A percentile compares a stretch with the other conserved stretches of the same genome.
phyloP scores from a whole-genome alignment of 2,797 vertebrate species.

The Ambastaia sidthimunki region DNA sequence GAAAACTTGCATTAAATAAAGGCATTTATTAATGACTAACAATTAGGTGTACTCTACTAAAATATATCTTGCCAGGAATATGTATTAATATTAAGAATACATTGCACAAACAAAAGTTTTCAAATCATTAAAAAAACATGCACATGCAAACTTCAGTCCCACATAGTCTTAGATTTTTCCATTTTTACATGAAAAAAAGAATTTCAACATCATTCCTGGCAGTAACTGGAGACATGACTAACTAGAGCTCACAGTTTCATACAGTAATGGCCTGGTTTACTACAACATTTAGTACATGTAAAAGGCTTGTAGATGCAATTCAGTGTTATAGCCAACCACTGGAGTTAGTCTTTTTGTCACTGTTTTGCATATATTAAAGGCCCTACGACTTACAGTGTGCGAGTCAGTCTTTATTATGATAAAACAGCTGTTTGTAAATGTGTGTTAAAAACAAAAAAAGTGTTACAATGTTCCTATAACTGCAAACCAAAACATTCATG shows the following conservation, averaged over 20 bases:
- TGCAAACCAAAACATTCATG: conserved; percentile 79
- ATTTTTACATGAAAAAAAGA: conserved; percentile 54
- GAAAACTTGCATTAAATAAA: conserved; percentile 78
- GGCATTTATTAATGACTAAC: conserved; percentile 76
- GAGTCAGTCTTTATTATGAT: conserved; percentile 72
- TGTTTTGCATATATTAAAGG: conserved; percentile 28
- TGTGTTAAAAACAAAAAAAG: conserved; percentile 39
- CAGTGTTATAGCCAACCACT: conserved; percentile 34
- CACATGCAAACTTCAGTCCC: conserved; percentile 90
- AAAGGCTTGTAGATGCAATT: conserved; percentile 28
- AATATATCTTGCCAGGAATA: conserved; percentile 74
- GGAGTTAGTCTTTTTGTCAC: conserved; percentile 32
- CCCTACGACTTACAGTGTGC: conserved; percentile 74
- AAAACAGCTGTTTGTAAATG: conserved; percentile 23
- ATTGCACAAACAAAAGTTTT: conserved; percentile 84
- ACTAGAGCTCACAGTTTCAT: conserved; percentile 83
- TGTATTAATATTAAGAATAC: conserved; percentile 83
- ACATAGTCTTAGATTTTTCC: conserved; percentile 65
- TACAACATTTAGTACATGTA: conserved; percentile 17
- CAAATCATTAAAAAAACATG: conserved; percentile 79
- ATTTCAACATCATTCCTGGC: conserved; percentile 77
- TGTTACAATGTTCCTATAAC: conserved; percentile 70
- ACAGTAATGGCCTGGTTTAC: conserved; percentile 37
- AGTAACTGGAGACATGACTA: conserved; percentile 79
- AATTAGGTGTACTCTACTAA: conserved; percentile 73